Evolutionary conservation across 2,113 vertebrate species (phyloP), one percentile per base, ranked within the genome.

Genomic region (Campylomormyrus numenius): DNA sequence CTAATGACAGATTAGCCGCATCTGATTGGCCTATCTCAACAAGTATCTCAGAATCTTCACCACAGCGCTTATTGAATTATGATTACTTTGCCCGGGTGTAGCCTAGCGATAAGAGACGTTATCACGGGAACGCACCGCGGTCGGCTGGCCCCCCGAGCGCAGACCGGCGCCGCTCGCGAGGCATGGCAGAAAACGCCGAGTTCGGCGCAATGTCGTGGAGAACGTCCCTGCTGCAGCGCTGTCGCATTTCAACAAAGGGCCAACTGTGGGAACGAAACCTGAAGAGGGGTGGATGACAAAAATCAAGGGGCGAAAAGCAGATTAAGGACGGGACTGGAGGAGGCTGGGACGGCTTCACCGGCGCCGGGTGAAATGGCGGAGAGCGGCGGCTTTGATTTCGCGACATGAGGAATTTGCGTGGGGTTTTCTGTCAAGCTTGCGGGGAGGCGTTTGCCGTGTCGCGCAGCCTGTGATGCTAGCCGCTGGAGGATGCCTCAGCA

Each of bases 11-110:
- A 97, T 97, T 95, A 96, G 96, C 97, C 93, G 95, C 96, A 96
- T 96, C 96, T 96, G 97, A 98, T 95, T 95, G 95, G 96, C 97
- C 96, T 97, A 97, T 98, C 97, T 96, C 96, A 97, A 97, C 97
- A 97, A 97, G 96, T 94, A 98, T 97, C 97, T 97, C 95, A 94
- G 94, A 97, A 97, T 97, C 96, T 97, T 98, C 97, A 98, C 97
- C 97, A 97, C 96, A 94, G 96, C 96, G 94, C 95, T 96, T 97
- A 97, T 95, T 96, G 96, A 96, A 96, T 97, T 96, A 96, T 97
- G 97, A 98, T 97, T 97, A 97, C 97, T 96, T 97, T 96, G 95
- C 95, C 93, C 96, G 95, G 96, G 95, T 94, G 94, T 91, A 92
- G 95, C 96, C 96, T 96, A 97, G 96, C 97, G 97, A 98, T 97